Percentiles rank a stretch among this genome's conserved stretches.
Conservation (phyloP, 2,888 invertebrate species). For the Diaphora mendica region DNA sequence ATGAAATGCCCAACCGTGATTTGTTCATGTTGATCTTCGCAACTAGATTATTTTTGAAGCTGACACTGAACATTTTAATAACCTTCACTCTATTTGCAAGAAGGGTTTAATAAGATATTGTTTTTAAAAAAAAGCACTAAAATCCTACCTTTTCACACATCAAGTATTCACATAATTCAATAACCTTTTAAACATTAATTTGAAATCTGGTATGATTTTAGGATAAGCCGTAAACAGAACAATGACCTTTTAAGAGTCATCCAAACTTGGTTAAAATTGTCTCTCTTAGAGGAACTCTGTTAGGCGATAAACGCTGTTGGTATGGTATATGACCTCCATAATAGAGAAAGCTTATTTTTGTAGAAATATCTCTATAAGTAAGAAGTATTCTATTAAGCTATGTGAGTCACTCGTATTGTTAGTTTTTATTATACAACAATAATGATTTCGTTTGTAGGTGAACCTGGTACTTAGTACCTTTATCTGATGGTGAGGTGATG, state of each 20-base stretch:
- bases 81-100: not conserved
- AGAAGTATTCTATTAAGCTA: not conserved
- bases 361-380: not conserved
- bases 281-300: conserved; percentile 27
- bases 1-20: conserved; percentile 25
- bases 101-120: not conserved
- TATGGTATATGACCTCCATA: conserved; percentile 7
- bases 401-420: no score
- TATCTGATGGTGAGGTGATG: no score
- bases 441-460: not conserved
- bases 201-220: conserved; percentile 65
- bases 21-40: conserved; percentile 23
- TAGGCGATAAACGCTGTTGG: not conserved
- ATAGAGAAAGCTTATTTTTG: not conserved
- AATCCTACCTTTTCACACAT: conserved; percentile 3
- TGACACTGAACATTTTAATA: not conserved
- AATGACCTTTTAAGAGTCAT: conserved; percentile 57
- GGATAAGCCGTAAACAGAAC: conserved; percentile 66
- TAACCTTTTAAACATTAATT: conserved; percentile 47
- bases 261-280: conserved; percentile 49
- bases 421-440: no score
- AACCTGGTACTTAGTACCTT: no score
- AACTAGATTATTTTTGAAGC: not conserved
- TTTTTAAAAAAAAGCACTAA: not conserved
- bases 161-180: conserved; percentile 15